Base-by-base conservation (phyloP, 2,797 vertebrate species). In the Thripadectes ignobilis region DNA sequence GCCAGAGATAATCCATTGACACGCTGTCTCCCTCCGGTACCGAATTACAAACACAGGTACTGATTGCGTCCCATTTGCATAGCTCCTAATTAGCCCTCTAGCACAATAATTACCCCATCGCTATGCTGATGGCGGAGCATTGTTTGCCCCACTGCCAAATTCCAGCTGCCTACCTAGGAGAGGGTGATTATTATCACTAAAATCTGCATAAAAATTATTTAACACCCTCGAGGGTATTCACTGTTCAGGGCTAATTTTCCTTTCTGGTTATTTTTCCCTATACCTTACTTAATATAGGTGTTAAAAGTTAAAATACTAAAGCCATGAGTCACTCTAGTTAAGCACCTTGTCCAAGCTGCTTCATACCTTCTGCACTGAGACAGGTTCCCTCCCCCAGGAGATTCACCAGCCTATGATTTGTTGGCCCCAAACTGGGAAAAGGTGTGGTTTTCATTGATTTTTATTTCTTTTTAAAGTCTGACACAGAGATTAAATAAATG, bases 171-270 rank as follows among this genome's bases (percentile, higher is more conserved):
- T 41, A 81, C 78, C 79, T 78, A 84, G 58, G 83, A 89, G 59
- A 72, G 20, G 43, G 27, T 66, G 63, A 93, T 73, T 24, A 32
- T 63, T 94, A 94, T 84, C 87, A 66, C 59, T 61, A 59, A 89
- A 79, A 91, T 81, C 39, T 90, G 76, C 55, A 63, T 92, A 77
- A 93, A 69, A 86, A 93, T 93, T 90, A 94, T 78, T 91, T 84
- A 72, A 69, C 46, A 92, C 66, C 55, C 82, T 89, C 62, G n/a
- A 89, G 58, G 55, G 36, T 59, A 96, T 85, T 82, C 34, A 22
- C 68, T 61, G 23, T 80, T 92, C 6, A 3, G 76, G 80, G 67
- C 9, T 78, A 13, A 66, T 52, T 84, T 68, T 4, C 3, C 18
- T 83, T 88, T 73, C 66, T 62, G 30, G 36, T n/a, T 43, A 16